Evolutionary conservation across 2,888 invertebrate species (phyloP).

Genomic region (Callimorpha dominula): DNA sequence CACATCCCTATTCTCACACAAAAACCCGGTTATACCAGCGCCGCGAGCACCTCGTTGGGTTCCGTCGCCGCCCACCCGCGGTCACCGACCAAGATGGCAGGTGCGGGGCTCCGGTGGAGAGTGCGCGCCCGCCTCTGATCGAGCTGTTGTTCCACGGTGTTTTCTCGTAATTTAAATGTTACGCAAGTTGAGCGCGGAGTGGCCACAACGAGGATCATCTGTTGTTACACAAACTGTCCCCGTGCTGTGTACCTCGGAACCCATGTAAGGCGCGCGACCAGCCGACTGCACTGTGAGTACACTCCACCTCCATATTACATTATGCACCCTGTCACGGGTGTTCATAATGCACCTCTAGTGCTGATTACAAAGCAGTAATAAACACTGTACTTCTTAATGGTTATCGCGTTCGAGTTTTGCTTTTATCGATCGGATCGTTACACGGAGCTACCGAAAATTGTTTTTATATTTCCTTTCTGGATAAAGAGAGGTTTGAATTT

Average conservation of each 20-base stretch:
- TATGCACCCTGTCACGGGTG: slow-evolving; percentile 22
- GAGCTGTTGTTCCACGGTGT: slow-evolving; percentile 66
- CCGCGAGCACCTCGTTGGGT: slow-evolving; percentile 34
- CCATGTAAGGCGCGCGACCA: slow-evolving; percentile 74
- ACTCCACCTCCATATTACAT: slow-evolving; percentile 25
- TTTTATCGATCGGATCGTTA: slow-evolving; percentile 76
- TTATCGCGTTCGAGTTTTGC: slow-evolving; percentile 53
- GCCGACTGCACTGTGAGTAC: slow-evolving; percentile 72
- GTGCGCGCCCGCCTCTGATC: slow-evolving; percentile 69
- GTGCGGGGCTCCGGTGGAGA: slow-evolving; percentile 64
- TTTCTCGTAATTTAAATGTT: slow-evolving; percentile 83
- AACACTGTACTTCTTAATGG: slow-evolving; percentile 39
- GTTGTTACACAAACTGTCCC: slow-evolving; percentile 64
- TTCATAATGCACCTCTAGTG: slow-evolving; percentile 1
- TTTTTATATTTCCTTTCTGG: slow-evolving; percentile 59
- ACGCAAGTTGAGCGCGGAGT: slow-evolving; percentile 79
- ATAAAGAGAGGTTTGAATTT: slow-evolving; percentile 42
- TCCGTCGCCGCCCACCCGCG: slow-evolving; percentile 49
- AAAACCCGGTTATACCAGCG: slow-evolving; percentile 51
- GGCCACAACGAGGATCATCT: slow-evolving; percentile 71
- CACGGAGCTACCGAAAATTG: slow-evolving; percentile 63
- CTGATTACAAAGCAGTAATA: slow-evolving; percentile 37
- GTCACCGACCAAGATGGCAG: slow-evolving; percentile 79
- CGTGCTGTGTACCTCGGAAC: slow-evolving; percentile 68
- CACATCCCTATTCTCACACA: slow-evolving; percentile 65